phyloP scores from a whole-genome alignment of 2,888 invertebrate genomes.

The Drosophila quasianomalipes region DNA sequence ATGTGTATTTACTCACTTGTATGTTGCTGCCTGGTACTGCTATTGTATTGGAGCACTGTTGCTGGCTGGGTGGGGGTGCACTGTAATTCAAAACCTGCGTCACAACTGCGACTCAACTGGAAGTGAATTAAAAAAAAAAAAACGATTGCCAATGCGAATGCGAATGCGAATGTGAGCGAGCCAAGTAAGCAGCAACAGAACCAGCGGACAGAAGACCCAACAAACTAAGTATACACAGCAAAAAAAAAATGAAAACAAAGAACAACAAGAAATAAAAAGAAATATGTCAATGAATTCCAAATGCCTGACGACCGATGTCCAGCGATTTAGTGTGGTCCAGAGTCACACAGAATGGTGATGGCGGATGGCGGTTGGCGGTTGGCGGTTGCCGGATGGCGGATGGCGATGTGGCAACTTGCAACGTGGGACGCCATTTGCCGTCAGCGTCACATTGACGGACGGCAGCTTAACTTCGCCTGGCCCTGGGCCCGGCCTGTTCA shows the following conservation, averaged over 20 bases:
- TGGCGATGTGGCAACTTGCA: conserved; percentile 28
- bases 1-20: conserved; percentile 73
- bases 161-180: conserved; percentile 23
- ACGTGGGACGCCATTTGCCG: conserved; percentile 71
- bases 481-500: background rate
- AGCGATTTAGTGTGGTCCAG: conserved; percentile 59
- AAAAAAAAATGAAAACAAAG: conserved; percentile 7
- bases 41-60: background rate
- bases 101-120: conserved; percentile 39
- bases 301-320: conserved; percentile 63
- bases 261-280: conserved; percentile 27
- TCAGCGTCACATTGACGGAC: conserved; percentile 74
- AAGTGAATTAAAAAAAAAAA: conserved; percentile 58
- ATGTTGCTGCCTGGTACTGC: conserved; percentile 8
- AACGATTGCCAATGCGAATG: conserved; percentile 37
- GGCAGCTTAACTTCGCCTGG: conserved; percentile 55
- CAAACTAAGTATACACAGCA: conserved; percentile 9
- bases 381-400: conserved; percentile 12
- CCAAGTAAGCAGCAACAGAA: conserved; percentile 22
- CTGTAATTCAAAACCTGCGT: conserved; percentile 70
- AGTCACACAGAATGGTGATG: background rate
- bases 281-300: conserved; percentile 80
- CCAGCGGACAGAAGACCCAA: conserved; percentile 8
- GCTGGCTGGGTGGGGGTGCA: conserved; percentile 47
- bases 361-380: background rate